A percentile compares a stretch with the other conserved stretches of the same genome.
Evolutionary conservation across 2,888 invertebrate genomes (phyloP).

Genomic region (Coenonympha glycerion): DNA sequence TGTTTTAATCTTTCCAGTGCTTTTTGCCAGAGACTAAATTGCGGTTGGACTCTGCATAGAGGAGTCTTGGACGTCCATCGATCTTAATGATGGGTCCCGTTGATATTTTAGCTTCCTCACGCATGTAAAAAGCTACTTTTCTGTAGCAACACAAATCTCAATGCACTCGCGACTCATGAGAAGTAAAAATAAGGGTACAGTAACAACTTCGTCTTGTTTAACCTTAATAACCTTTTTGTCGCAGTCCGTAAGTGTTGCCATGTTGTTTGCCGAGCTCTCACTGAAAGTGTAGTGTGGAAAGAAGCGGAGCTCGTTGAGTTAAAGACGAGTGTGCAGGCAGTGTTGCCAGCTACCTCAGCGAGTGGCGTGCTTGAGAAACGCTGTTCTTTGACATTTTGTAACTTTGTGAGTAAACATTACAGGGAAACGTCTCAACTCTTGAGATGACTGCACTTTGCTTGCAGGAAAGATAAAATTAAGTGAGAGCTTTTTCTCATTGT

Average conservation of each 20-base stretch:
- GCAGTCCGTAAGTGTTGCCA: slow-evolving; percentile 19
- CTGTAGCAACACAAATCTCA: too few relatives aligned
- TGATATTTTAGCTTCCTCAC: too few relatives aligned
- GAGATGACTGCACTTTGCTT: not conserved
- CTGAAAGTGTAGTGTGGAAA: slow-evolving; percentile 20
- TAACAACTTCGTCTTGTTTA: not conserved
- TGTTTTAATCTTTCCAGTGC: too few relatives aligned
- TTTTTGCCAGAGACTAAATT: too few relatives aligned
- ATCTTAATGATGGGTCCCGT: too few relatives aligned
- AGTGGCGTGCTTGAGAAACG: not conserved
- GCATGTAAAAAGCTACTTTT: too few relatives aligned
- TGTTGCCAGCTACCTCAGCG: not conserved
- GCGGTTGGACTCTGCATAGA: too few relatives aligned
- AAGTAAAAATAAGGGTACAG: not conserved
- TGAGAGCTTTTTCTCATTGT: not conserved
- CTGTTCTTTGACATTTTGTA: not conserved
- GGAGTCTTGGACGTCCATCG: too few relatives aligned
- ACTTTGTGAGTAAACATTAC: not conserved
- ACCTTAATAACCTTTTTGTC: slow-evolving; percentile 15
- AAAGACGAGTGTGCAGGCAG: slow-evolving; percentile 10
- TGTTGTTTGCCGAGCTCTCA: slow-evolving; percentile 26
- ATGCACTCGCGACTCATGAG: not conserved
- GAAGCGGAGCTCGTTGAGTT: slow-evolving; percentile 17
- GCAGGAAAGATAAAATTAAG: not conserved
- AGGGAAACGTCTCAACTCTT: not conserved